Conservation (phyloP, 2,113 vertebrate genomes). For the Cyphomyrus discorhynchus region DNA sequence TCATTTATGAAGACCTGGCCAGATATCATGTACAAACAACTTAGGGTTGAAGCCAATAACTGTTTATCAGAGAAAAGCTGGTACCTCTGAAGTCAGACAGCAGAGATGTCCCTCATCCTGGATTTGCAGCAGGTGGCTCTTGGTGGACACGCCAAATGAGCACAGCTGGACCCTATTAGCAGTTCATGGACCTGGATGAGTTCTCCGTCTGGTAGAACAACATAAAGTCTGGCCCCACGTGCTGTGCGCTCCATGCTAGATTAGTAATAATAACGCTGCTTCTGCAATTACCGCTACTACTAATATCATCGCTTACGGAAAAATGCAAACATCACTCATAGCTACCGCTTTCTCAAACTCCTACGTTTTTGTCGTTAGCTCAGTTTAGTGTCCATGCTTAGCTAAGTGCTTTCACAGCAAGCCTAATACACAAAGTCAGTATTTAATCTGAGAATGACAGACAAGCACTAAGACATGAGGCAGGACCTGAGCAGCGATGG, state of each 20-base stretch:
- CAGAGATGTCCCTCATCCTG: neutral
- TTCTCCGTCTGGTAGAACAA: neutral
- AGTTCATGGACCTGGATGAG: constrained; percentile 1
- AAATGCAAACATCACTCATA: neutral
- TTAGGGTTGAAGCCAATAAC: neutral
- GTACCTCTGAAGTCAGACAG: neutral
- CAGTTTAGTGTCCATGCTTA: neutral
- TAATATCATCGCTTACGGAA: neutral
- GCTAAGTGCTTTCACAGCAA: neutral
- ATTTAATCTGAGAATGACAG: neutral
- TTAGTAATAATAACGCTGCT: neutral
- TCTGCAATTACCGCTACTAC: neutral
- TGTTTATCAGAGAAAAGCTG: neutral
- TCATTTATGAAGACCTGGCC: neutral
- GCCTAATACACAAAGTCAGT: neutral
- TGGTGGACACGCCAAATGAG: neutral
- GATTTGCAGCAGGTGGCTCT: neutral
- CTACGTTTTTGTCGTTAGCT: neutral
- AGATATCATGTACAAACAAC: neutral
- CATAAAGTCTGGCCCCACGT: neutral
- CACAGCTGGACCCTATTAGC: constrained; percentile 1
- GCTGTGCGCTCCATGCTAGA: neutral
- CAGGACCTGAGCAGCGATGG: neutral
- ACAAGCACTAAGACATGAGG: neutral
- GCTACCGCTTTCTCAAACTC: neutral